phyloP scores from a whole-genome alignment of 2,797 vertebrate genomes.

The Tragelaphus eurycerus region DNA sequence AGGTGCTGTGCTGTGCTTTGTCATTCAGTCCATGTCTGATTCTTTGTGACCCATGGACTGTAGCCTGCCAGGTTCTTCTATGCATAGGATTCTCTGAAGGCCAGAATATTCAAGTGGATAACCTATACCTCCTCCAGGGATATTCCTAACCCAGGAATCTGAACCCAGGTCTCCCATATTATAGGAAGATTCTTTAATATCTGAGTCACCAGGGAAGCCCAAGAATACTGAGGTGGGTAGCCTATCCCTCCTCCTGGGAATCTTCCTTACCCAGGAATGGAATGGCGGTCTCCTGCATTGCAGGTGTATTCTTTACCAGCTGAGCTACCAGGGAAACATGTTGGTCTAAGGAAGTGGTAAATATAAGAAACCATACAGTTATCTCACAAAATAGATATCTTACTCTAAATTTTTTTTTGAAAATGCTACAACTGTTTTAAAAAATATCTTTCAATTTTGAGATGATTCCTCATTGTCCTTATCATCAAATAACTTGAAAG shows the following conservation, averaged over 20 bases:
- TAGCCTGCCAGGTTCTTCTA: background rate
- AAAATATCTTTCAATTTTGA: background rate
- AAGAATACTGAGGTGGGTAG: background rate
- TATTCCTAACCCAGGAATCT: background rate
- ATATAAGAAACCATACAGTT: background rate
- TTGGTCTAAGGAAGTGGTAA: background rate
- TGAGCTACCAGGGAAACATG: background rate
- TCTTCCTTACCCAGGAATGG: background rate
- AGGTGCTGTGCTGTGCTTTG: background rate
- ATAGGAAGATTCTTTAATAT: background rate
- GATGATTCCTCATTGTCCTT: background rate
- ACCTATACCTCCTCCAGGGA: background rate
- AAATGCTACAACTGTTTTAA: background rate
- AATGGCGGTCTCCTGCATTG: background rate
- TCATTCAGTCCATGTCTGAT: accelerated
- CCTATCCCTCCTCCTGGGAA: background rate
- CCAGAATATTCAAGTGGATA: background rate
- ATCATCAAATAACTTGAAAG: background rate
- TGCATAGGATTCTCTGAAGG: background rate
- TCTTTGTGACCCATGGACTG: background rate
- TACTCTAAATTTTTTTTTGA: background rate
- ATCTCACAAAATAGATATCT: background rate
- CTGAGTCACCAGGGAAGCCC: background rate
- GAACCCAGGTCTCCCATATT: background rate
- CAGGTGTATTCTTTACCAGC: background rate